Base-by-base conservation (phyloP, 1,140 invertebrate species). In the Nomia melanderi region DNA sequence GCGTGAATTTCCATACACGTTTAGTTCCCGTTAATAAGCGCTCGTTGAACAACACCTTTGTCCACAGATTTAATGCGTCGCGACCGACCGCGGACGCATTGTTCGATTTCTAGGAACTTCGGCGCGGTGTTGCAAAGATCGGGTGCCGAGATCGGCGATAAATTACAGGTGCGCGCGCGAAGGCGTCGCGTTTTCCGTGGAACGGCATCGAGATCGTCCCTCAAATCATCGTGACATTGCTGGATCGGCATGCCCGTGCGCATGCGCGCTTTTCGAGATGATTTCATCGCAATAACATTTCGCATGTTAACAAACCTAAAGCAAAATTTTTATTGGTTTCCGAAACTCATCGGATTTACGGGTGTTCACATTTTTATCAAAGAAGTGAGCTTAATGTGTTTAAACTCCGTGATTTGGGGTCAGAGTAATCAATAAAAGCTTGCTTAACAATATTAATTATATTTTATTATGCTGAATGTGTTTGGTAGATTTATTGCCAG, bases 161-260 rank as follows among this genome's bases (percentile, higher is more conserved):
- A 62, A 62, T 62, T 39, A 39, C 59, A 62, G 59, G 59, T 39
- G 59, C 23, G 2, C 33, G n/a, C 25, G 29, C n/a, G n/a, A n/a
- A n/a, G n/a, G n/a, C 2, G 3, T 31, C 23, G 23, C 53, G 53
- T 56, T 23, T 62, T 62, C 5, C 59, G 14, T 12, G 59, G 59
- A 62, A 62, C 33, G 0, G 12, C 27, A n/a, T 25, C 59, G 33
- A 62, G 59, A 62, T 62, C 59, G n/a, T n/a, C 6, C 33, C 33
- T 39, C 23, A 33, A 25, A 12, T 25, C 59, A 62, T 39, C n/a
- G 59, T 62, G 59, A 62, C 59, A 62, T 39, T 25, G n/a, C 57
- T 1, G 8, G 31, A 60, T 60, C n/a, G 33, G 39, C 29, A 65
- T 31, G 63, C 63, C n/a, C n/a, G n/a, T n/a, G n/a, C n/a, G n/a